A percentile compares a stretch with the other conserved stretches of the same genome.
phyloP scores from a whole-genome alignment of 2,888 invertebrate species.

The Andrena hattorfiana region DNA sequence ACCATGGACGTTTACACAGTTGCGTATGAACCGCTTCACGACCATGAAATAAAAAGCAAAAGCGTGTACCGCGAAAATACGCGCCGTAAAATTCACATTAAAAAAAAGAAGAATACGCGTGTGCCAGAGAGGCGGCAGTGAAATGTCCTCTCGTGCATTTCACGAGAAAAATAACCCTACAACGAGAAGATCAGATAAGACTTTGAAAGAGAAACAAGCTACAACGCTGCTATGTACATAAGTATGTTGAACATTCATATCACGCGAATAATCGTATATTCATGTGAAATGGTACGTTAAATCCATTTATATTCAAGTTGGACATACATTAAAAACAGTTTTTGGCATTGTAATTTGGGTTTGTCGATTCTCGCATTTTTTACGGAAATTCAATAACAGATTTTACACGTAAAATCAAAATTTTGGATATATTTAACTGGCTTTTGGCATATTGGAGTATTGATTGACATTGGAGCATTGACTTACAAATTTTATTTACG shows the following conservation, averaged over 20 bases:
- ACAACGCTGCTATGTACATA: neutral
- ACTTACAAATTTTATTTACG: no score
- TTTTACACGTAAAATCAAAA: neutral
- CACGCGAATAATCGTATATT: neutral
- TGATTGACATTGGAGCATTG: no score
- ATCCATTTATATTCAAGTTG: neutral
- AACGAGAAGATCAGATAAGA: conserved; percentile 14
- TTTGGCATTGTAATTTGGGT: neutral
- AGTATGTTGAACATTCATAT: neutral
- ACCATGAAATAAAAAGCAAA: conserved; percentile 72
- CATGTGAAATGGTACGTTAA: neutral
- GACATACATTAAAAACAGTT: neutral
- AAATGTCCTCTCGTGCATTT: conserved; percentile 29
- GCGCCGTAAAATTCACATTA: conserved; percentile 64
- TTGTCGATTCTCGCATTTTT: no score
- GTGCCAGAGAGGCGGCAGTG: conserved; percentile 5
- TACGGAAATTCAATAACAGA: no score
- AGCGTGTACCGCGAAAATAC: conserved; percentile 70
- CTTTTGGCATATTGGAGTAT: no score
- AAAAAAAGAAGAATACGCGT: conserved; percentile 47
- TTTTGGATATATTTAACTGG: no score
- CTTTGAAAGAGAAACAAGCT: neutral
- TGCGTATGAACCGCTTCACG: conserved; percentile 62
- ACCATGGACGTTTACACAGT: conserved; percentile 19
- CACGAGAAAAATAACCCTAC: conserved; percentile 37